These are phyloP conservation scores for Agriopis leucophaearia DNA, from an alignment of 2,888 invertebrate species.

Conservation along the genomic window DNA sequence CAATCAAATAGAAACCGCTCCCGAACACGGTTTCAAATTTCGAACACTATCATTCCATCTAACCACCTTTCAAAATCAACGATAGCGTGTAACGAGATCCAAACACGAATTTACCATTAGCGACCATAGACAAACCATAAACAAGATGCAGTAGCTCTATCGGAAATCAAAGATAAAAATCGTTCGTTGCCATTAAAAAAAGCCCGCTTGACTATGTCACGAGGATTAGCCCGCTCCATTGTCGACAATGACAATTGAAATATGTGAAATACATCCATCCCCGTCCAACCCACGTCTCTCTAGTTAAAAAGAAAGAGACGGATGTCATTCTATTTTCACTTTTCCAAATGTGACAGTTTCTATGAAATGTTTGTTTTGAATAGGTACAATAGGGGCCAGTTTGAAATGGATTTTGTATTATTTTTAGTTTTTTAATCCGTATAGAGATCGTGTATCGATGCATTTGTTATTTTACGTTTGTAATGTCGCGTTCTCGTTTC, in stretches of 20 bases:
- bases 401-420: constrained; percentile 71
- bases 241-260: constrained; percentile 79
- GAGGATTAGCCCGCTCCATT: constrained; percentile 81
- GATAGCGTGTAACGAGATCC: constrained; percentile 72
- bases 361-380: constrained; percentile 83
- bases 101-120: constrained; percentile 82
- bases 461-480: constrained; percentile 36
- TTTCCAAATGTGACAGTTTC: constrained; percentile 83
- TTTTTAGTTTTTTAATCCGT: constrained; percentile 80
- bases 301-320: constrained; percentile 61
- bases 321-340: constrained; percentile 73
- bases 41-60: constrained; percentile 59
- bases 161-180: constrained; percentile 77
- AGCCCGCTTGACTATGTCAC: constrained; percentile 71
- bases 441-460: constrained; percentile 51
- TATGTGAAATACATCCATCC: constrained; percentile 76
- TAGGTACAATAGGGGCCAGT: constrained; percentile 70
- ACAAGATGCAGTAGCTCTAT: constrained; percentile 76
- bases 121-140: constrained; percentile 61
- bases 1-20: constrained; percentile 45
- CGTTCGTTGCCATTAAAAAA: constrained; percentile 63
- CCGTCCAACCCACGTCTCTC: constrained; percentile 57
- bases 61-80: constrained; percentile 68
- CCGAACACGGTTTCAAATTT: constrained; percentile 51
- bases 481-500: constrained; percentile 14